Evolutionary conservation across 2,888 invertebrate genomes (phyloP), one percentile per base, ranked within the genome.

Genomic region (Auanema freiburgensis): DNA sequence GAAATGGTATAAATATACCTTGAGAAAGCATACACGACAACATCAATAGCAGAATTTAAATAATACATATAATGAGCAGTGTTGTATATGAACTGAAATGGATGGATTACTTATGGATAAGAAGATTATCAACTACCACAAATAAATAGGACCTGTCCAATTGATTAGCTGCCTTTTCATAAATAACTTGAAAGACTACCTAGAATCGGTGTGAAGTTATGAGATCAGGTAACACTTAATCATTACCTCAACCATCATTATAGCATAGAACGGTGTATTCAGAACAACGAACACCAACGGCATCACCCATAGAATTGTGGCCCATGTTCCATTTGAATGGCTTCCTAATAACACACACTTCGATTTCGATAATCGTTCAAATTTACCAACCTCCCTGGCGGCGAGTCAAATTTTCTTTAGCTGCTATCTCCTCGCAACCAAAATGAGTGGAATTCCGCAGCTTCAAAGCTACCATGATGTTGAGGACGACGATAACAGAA

Each of bases 21-120:
- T 25, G 81, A 81, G 56, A 81, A 81, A 2, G 82, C 82, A 57
- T 82, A 82, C 12, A 82, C 82, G 33, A 83, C 60, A 16, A 82
- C 78, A 68, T 82, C 82, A 56, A 77, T 75, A 33, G 81, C 78
- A 43, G 81, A 79, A 63, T 81, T 83, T 53, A 79, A 57, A 57
- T 83, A 82, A 65, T 83, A 83, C 56, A 81, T 64, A 65, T 83
- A 81, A 55, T 82, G 81, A 14, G 81, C 76, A 12, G 71, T 69
- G 63, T 81, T 81, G 69, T 80, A 79, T 54, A 72, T 53, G 14
- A 66, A 59, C 74, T 76, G 63, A 57, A 72, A 52, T 24, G 24
- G n/a, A n/a, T 5, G n/a, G 16, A 52, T 23, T 24, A 52, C 16
- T 21, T 21, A 18, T 46, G 46, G 16, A 46, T 18, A 46, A 16